Evolutionary conservation across 2,113 vertebrate species (phyloP), one percentile per base, ranked within the genome.

Genomic region (Athene cunicularia): DNA sequence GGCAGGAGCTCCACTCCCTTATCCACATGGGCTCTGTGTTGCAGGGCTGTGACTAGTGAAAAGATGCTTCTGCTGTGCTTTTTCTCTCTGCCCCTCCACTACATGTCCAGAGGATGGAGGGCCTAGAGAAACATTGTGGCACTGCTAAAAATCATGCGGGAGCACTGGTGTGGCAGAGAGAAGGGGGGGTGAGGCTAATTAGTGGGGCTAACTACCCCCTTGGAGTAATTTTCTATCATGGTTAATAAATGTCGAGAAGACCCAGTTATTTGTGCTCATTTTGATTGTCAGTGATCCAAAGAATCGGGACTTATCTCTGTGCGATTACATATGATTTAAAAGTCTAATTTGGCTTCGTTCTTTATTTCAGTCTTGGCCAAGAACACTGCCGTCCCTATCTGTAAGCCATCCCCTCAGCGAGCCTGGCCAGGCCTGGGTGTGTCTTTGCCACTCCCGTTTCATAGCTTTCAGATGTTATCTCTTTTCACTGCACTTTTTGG

Each of bases 61-160:
- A 30, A 63, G 18, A 11, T 8, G 2, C 12, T 52, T 35, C 43
- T 35, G 55, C 45, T 59, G 15, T 8, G 14, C 22, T 41, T 59
- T 32, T 27, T 32, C 9, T 50, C 20, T n/a, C 26, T 50, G 28
- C 3, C 9, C 1, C 50, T 60, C 12, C 8, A 4, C 17, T 50
- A 1, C 12, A 0, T 6, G 11, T 12, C 28, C 27, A 58, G 35
- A 35, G 19, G 9, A 8, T 26, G 50, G 10, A 23, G n/a, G 22
- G 26, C 43, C 5, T 14, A 13, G 6, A 60, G 49, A 30, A 53
- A 32, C 0, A 0, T 2, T 18, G 19, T 41, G 41, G 45, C 26
- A 37, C 15, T 56, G 17, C 8, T 4, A 23, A 18, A 72, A 60
- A 41, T 7, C 8, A 4, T 0, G 19, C 32, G 45, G 14, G 13